phyloP scores from a whole-genome alignment of 2,113 vertebrate genomes.

The Prionailurus bengalensis region DNA sequence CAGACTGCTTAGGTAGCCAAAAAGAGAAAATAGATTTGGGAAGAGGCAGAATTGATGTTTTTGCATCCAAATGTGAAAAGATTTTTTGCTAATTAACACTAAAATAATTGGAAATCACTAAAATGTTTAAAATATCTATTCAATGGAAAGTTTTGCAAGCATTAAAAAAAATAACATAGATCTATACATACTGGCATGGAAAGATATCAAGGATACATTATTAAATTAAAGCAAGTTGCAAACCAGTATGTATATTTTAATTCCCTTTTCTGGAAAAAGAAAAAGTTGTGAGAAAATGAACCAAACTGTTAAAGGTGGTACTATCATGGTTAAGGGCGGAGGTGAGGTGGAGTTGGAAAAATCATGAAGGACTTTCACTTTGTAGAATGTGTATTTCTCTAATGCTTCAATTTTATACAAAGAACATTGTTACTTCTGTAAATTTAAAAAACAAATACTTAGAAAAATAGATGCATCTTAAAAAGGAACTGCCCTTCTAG shows the following conservation, averaged over 20 bases:
- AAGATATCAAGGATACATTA: background rate
- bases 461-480: background rate
- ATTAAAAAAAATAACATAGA: background rate
- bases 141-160: constrained; percentile 27
- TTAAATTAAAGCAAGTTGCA: background rate
- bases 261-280: constrained; percentile 28
- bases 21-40: constrained; percentile 46
- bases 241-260: background rate
- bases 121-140: constrained; percentile 43
- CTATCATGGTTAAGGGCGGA: background rate
- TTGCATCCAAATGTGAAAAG: constrained; percentile 11
- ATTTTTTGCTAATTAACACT: constrained; percentile 43
- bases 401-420: constrained; percentile 40
- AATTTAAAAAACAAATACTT: constrained; percentile 5
- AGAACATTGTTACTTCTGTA: background rate
- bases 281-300: background rate
- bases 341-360: background rate
- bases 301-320: background rate
- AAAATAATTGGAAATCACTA: constrained; percentile 27
- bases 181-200: background rate
- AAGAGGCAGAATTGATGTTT: constrained; percentile 52
- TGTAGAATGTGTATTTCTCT: constrained; percentile 31
- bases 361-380: background rate
- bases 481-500: background rate
- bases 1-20: constrained; percentile 19